phyloP scores from a whole-genome alignment of 2,797 vertebrate species.

The Anomalospiza imberbis region DNA sequence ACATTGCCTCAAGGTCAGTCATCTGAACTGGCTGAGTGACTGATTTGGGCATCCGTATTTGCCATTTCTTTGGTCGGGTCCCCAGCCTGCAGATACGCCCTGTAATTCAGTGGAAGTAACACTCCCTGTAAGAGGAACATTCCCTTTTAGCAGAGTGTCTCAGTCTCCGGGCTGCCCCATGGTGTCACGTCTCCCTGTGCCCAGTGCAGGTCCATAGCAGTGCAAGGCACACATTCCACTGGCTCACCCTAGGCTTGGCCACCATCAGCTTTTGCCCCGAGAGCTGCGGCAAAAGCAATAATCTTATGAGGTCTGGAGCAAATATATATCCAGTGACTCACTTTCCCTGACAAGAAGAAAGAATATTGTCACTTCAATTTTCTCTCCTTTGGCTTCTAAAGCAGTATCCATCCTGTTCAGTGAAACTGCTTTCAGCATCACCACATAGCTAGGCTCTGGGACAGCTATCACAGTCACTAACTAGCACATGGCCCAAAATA shows the following conservation, averaged over 20 bases:
- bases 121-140: background rate
- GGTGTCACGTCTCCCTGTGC: accelerated
- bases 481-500: background rate
- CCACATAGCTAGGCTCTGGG: background rate
- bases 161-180: too few species aligned
- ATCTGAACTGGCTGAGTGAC: background rate
- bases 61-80: background rate
- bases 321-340: background rate
- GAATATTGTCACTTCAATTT: background rate
- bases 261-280: background rate
- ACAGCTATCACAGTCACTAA: background rate
- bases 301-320: background rate
- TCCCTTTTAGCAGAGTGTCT: background rate
- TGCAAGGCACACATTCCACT: accelerated
- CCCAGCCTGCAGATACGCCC: too few species aligned
- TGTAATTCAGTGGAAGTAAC: background rate
- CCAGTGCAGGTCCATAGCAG: accelerated
- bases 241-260: background rate
- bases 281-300: accelerated
- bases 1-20: accelerated
- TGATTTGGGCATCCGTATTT: background rate
- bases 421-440: background rate
- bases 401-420: background rate
- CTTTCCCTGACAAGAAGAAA: background rate
- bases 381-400: background rate